These are phyloP conservation scores for Danio kyathit DNA, from an alignment of 2,797 vertebrate species.

Conservation along the genomic window DNA sequence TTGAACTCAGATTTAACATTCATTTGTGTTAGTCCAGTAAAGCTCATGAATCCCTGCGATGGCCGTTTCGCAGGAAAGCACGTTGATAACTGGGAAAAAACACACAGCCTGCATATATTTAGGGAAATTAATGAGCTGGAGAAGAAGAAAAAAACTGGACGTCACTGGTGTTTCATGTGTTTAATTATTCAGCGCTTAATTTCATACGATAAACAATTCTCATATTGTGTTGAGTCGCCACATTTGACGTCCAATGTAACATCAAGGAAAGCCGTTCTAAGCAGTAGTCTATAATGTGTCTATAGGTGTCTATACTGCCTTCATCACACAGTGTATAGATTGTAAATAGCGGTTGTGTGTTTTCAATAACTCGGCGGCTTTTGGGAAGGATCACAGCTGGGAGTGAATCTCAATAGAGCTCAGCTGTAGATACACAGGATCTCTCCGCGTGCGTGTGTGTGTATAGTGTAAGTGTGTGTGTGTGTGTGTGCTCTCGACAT, in stretches of 20 bases:
- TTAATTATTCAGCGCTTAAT: constrained; percentile 6
- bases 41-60: constrained; percentile 3
- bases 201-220: not conserved
- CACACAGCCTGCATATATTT: constrained; percentile 36
- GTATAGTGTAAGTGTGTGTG: not conserved
- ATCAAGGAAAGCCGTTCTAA: not conserved
- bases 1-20: not conserved
- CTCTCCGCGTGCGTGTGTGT: not conserved
- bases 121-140: not conserved
- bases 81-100: constrained; percentile 18
- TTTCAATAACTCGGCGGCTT: constrained; percentile 25
- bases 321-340: not conserved
- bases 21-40: constrained; percentile 4
- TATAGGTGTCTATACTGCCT: not conserved
- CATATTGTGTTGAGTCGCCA: not conserved
- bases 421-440: constrained; percentile 42
- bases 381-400: constrained; percentile 29
- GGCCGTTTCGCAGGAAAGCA: constrained; percentile 4
- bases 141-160: not conserved
- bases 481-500: constrained; percentile 52
- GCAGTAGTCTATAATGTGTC: not conserved
- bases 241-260: not conserved
- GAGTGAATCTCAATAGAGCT: constrained; percentile 48
- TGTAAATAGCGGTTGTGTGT: constrained; percentile 13
- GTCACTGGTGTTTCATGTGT: not conserved